These are phyloP conservation scores for Eurytoma adleriae DNA, from an alignment of 2,888 invertebrate species.

Conservation along the genomic window DNA sequence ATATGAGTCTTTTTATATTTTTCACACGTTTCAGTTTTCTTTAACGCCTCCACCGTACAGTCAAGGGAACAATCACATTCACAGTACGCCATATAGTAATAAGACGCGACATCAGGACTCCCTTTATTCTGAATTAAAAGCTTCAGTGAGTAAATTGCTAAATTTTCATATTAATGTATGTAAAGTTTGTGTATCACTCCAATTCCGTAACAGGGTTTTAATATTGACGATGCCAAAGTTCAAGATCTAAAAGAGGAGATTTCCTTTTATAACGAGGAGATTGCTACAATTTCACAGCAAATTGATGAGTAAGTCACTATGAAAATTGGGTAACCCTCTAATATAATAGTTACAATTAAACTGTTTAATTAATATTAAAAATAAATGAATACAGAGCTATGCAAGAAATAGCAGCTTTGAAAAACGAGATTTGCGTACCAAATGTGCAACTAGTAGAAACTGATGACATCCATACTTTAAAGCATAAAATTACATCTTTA, in stretches of 20 bases:
- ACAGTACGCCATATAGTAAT: constrained; percentile 57
- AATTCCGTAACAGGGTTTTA: constrained; percentile 61
- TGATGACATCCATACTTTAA: constrained; percentile 45
- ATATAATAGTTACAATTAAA: background rate
- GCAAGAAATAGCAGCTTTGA: constrained; percentile 42
- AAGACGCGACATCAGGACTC: constrained; percentile 58
- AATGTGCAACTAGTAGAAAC: constrained; percentile 42
- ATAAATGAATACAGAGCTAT: constrained; percentile 38
- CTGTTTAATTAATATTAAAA: background rate
- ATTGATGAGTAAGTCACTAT: constrained; percentile 56
- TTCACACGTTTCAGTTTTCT: constrained; percentile 54
- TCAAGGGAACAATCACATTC: constrained; percentile 49
- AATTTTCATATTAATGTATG: background rate
- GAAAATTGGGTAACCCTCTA: background rate
- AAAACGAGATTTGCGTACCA: constrained; percentile 51
- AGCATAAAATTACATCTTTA: constrained; percentile 50
- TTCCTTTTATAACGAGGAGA: constrained; percentile 60
- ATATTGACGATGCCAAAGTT: constrained; percentile 57
- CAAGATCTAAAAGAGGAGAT: constrained; percentile 62
- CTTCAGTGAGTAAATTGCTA: constrained; percentile 60
- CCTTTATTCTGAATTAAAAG: constrained; percentile 63
- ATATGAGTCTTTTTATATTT: no score
- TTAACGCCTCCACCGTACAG: constrained; percentile 57
- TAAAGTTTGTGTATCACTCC: background rate
- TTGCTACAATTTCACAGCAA: constrained; percentile 52